Percentiles rank a stretch among this genome's conserved stretches.
These are phyloP conservation scores for Typhlichthys eigenmanni DNA, from an alignment of 2,797 vertebrate species.

Conservation along the genomic window DNA sequence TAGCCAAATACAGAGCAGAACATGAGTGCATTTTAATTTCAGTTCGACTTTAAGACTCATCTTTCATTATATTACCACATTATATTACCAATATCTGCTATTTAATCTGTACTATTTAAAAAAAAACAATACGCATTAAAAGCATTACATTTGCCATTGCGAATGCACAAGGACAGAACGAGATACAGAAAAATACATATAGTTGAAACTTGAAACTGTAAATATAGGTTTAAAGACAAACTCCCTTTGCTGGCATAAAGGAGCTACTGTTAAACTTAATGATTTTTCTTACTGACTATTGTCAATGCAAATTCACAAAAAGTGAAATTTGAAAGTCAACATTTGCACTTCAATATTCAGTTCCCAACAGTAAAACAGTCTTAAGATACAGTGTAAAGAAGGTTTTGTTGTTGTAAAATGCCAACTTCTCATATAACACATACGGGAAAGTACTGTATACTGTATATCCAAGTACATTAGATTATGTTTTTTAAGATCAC, in stretches of 20 bases:
- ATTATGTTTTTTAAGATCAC: constrained; percentile 59
- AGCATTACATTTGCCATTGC: constrained; percentile 70
- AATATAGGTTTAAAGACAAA: constrained; percentile 70
- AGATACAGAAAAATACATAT: constrained; percentile 75
- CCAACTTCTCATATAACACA: constrained; percentile 57
- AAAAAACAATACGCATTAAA: constrained; percentile 68
- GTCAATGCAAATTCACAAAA: constrained; percentile 88
- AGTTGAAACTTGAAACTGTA: constrained; percentile 55
- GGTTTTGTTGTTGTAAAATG: constrained; percentile 64
- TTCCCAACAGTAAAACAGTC: constrained; percentile 64
- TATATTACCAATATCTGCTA: constrained; percentile 40
- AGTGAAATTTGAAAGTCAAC: constrained; percentile 76
- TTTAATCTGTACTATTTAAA: constrained; percentile 66
- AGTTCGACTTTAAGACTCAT: constrained; percentile 5
- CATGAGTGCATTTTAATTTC: too few species aligned
- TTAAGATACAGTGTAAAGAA: constrained; percentile 63
- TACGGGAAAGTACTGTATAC: constrained; percentile 53
- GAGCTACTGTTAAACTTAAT: constrained; percentile 52
- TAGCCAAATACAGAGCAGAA: too few species aligned
- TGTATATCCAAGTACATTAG: constrained; percentile 41
- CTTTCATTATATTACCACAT: constrained; percentile 5
- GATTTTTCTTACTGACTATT: constrained; percentile 69
- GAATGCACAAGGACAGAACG: constrained; percentile 75
- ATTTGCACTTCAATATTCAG: constrained; percentile 78
- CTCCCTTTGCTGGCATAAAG: constrained; percentile 60